phyloP scores from a whole-genome alignment of 92 coral and sea anemone species.

The Pocillopora grandis region DNA sequence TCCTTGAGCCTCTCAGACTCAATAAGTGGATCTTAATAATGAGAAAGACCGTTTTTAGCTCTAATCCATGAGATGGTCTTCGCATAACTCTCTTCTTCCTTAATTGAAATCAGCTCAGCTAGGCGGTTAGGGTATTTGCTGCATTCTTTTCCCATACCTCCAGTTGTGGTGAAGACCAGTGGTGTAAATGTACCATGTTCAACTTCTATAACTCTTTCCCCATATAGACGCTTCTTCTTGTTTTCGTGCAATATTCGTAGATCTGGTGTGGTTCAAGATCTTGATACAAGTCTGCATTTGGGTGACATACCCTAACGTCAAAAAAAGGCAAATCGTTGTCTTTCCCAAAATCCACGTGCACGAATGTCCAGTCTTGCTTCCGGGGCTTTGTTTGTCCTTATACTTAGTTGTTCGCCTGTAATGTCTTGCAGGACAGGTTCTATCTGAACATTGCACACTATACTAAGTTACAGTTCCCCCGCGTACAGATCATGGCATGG shows the following conservation, averaged over 20 bases:
- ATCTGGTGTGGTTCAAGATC: too few species aligned
- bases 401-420: constrained; percentile 47
- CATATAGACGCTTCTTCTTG: neutral
- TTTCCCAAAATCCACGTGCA: constrained; percentile 10
- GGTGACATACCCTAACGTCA: neutral
- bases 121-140: neutral
- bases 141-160: neutral
- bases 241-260: too few species aligned
- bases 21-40: too few species aligned
- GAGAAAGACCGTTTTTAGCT: too few species aligned
- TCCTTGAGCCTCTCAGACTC: too few species aligned
- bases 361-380: neutral
- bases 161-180: neutral
- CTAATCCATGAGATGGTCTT: neutral
- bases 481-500: constrained; percentile 54
- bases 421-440: constrained; percentile 36
- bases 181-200: neutral
- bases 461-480: constrained; percentile 26
- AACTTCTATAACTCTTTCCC: neutral
- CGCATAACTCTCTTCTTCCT: neutral
- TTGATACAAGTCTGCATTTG: neutral
- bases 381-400: constrained; percentile 6
- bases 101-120: neutral
- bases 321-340: constrained; percentile 1
- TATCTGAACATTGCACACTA: constrained; percentile 25